A percentile compares a stretch with the other conserved stretches of the same genome.
Evolutionary conservation across 2,888 invertebrate genomes (phyloP).

Genomic region (Drepana falcataria): DNA sequence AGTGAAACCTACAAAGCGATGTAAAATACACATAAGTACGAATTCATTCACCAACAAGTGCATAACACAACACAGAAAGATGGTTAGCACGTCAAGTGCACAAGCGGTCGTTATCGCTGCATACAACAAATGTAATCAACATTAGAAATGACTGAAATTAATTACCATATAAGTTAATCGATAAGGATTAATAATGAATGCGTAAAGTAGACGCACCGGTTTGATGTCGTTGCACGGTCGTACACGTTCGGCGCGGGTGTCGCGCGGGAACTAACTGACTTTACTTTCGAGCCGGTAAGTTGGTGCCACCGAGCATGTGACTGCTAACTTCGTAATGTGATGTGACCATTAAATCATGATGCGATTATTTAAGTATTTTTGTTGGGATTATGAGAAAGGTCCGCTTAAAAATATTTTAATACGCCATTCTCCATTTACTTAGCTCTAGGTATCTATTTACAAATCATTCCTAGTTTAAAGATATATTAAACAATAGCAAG

Average conservation of each 20-base stretch:
- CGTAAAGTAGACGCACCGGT: conserved; percentile 49
- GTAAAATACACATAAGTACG: no score
- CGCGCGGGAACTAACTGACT: conserved; percentile 61
- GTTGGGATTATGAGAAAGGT: not conserved
- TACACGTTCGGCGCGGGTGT: conserved; percentile 54
- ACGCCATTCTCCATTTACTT: no score
- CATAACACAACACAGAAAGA: conserved; percentile 23
- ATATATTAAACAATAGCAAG: no score
- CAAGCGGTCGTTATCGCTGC: conserved; percentile 1
- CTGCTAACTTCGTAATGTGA: conserved; percentile 42
- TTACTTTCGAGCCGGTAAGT: conserved; percentile 41
- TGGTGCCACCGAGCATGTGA: conserved; percentile 68
- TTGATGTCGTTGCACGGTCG: conserved; percentile 19
- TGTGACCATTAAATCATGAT: conserved; percentile 46
- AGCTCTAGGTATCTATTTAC: no score
- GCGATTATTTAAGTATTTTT: conserved; percentile 4
- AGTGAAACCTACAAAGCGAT: no score
- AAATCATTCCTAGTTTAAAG: no score
- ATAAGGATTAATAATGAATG: conserved; percentile 17
- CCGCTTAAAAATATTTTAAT: no score
- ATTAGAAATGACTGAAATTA: conserved; percentile 16
- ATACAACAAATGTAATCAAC: conserved; percentile 23
- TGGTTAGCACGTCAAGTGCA: conserved; percentile 29
- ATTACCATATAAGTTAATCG: conserved; percentile 18
- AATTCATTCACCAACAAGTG: conserved; percentile 5